Evolutionary conservation across 2,113 vertebrate species (phyloP).

Genomic region (Xenopus borealis): DNA sequence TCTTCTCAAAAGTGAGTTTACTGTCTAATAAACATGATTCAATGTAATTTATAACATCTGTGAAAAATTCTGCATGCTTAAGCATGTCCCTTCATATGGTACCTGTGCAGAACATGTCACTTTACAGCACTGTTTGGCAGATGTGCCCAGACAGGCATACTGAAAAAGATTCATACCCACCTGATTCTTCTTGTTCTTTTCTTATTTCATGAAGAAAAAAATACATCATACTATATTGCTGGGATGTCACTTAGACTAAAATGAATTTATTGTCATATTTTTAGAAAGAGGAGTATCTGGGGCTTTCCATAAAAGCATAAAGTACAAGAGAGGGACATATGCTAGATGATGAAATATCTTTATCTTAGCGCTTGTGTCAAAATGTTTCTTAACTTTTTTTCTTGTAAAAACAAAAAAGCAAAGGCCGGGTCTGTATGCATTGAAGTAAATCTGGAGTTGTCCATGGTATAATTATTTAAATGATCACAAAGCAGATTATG

Average conservation of each 20-base stretch:
- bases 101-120: no score
- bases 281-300: slow-evolving; percentile 14
- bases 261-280: slow-evolving; percentile 22
- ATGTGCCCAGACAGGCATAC: no score
- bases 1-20: no score
- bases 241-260: slow-evolving; percentile 31
- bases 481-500: slow-evolving; percentile 34
- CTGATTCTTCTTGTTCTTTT: background rate
- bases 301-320: slow-evolving; percentile 18
- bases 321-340: slow-evolving; percentile 11
- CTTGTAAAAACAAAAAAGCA: background rate
- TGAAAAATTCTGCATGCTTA: background rate
- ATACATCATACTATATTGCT: slow-evolving; percentile 3
- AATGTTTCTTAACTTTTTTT: slow-evolving; percentile 40
- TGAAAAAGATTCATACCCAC: background rate
- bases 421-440: slow-evolving; percentile 1
- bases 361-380: slow-evolving; percentile 27
- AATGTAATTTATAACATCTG: background rate
- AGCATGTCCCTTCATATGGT: no score
- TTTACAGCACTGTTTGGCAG: no score
- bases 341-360: slow-evolving; percentile 16
- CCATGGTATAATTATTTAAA: slow-evolving; percentile 19
- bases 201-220: background rate
- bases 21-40: no score
- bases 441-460: slow-evolving; percentile 31